Base-by-base conservation (phyloP, 2,797 vertebrate genomes). In the Rhodeus uyekii region DNA sequence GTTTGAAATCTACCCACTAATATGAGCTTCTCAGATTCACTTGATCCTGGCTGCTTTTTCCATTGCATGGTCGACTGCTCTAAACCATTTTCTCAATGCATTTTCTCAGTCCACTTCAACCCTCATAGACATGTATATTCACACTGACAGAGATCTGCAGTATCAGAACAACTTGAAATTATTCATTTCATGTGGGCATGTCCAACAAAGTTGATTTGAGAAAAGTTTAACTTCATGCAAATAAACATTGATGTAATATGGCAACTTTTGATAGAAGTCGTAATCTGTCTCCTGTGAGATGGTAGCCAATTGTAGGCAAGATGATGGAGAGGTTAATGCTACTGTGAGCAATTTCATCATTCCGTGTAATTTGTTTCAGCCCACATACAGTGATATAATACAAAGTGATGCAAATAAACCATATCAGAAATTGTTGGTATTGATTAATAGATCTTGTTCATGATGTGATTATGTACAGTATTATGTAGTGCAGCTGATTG, bases 301-400 rank as follows among this genome's bases (percentile, higher is more conserved):
- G 27, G 19, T n/a, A 74, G 27, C n/a, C 44, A 72, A 69, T 24
- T 69, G 39, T 50, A 50, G 46, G 27, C 18, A 50, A 50, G 69
- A 72, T 72, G 69, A 72, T 72, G 46, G 46, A 72, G 46, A 72
- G 69, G 69, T 72, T 50, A 36, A 50, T 72, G 29, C 7, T 5
- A 73, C 71, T 55, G 48, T 74, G 71, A 24, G 48, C 48, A 38
- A 38, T 55, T 36, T 74, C 32, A 55, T n/a, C 13, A 4, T 24
- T 55, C 48, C 24, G 1, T 53, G 22, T 24, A 36, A 55, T 55
- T 55, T 74, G 32, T 38, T 50, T 55, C 32, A 36, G 71, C 71
- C 71, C 71, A 74, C 71, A 74, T 74, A 55, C 32, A 38, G 48
- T 1, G 2, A 38, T 74, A 74, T n/a, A 53, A 55, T 38, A 55